phyloP scores from a whole-genome alignment of 2,797 vertebrate genomes.

The Chloroceryle amazona region DNA sequence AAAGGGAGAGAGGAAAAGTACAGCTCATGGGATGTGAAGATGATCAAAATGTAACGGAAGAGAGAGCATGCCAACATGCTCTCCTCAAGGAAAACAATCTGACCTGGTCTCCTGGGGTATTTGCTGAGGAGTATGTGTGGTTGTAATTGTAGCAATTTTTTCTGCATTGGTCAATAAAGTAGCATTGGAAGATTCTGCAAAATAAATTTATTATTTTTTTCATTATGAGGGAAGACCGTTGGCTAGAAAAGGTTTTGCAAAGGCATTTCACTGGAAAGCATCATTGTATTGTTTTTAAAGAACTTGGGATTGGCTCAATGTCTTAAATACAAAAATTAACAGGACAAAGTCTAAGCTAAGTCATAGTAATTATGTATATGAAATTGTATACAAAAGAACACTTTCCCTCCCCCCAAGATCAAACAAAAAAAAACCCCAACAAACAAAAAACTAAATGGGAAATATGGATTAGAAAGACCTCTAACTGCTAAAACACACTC shows the following conservation, averaged over 20 bases:
- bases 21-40: slow-evolving; percentile 10
- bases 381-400: background rate
- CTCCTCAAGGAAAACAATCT: slow-evolving; percentile 49
- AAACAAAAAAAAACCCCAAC: too few species aligned
- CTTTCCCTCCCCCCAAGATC: too few species aligned
- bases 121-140: slow-evolving; percentile 95
- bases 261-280: slow-evolving; percentile 15
- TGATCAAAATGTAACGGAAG: background rate
- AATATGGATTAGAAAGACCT: background rate
- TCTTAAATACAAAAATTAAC: background rate
- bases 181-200: slow-evolving; percentile 95
- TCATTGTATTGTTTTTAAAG: background rate
- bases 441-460: background rate
- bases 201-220: slow-evolving; percentile 13
- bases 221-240: background rate
- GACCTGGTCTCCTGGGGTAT: slow-evolving; percentile 92
- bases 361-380: background rate
- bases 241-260: background rate
- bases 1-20: slow-evolving; percentile 51
- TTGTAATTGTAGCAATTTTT: slow-evolving; percentile 99
- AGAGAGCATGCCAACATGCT: background rate
- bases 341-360: background rate
- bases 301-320: background rate
- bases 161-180: slow-evolving; percentile 97
- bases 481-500: background rate